Base-by-base conservation (phyloP, 2,888 invertebrate genomes). In the Zelleria hepariella region DNA sequence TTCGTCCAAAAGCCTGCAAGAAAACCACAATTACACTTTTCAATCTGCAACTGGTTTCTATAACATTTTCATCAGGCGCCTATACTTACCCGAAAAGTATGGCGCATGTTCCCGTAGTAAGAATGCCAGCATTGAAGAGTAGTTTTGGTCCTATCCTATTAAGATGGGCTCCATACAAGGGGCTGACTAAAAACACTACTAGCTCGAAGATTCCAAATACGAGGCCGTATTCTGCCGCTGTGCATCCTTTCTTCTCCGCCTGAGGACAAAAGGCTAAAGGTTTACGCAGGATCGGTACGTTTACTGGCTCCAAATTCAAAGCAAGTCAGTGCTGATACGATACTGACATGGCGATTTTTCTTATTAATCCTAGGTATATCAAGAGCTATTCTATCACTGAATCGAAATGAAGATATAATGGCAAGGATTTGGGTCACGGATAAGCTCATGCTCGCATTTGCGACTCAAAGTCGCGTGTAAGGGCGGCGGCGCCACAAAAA, bases 121-220 rank as follows among this genome's bases (percentile, higher is more conserved):
- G 91, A 60, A 96, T 95, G 0, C 96, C 96, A 7, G 92, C 92
- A 73, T 95, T 95, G 83, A 96, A 96, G 59, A 96, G 86, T 15
- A 93, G 75, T 74, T 95, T 95, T 0, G 96, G 94, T 0, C 96
- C 96, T 61, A 96, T 90, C 68, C 89, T 90, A 72, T 94, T 93
- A 62, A 96, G 89, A 73, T 94, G 91, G 66, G 94, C 93, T 51
- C 96, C 96, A 72, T 95, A 96, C 18, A 96, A 69, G 0, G 96
- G 96, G 65, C 96, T 95, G 61, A 95, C 91, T 26, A 96, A 72
- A 77, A 96, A 96, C 58, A 96, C 95, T 24, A 94, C 92, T 60
- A 96, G 83, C 75, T 96, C 95, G 79, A 96, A 96, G 51, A 95
- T 90, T 1, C 96, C 96, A 75, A 97, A 96, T 0, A 97, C 96